Evolutionary conservation across 1,140 invertebrate genomes (phyloP), one percentile per base, ranked within the genome.

Genomic region (Harlomillsia oculata): DNA sequence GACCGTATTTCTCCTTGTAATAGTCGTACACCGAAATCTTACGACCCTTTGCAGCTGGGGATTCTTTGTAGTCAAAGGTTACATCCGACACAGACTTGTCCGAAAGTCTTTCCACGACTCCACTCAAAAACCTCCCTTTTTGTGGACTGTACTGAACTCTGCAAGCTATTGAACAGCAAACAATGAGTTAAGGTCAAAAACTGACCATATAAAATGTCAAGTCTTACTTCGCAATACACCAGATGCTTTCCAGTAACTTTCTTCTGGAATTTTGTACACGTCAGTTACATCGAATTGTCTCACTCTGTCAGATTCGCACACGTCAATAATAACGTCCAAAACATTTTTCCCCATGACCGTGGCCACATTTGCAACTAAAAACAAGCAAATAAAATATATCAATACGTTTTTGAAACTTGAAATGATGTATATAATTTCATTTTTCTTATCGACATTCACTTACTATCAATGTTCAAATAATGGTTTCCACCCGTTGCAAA

Each of bases 111-210:
- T 26, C 26, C 0, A 62, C 52, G n/a, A 44, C 39, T 0, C 55
- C 55, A 1, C 60, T 41, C 5, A 56, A 30, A 11, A 29, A 44
- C 25, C 45, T 52, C 9, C 40, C 34, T 9, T 28, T 29, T 13
- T 36, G 18, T 4, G 54, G 49, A 5, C 23, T 43, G 29, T 62
- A 62, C n/a, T 32, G 30, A 16, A 62, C 26, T 45, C 58, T 62
- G n/a, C 41, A 46, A 25, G 54, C 60, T 62, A 28, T 26, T 43
- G 50, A 43, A n/a, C 25, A 30, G 0, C n/a, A 20, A 50, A 32
- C 3, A 29, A 44, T 28, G 14, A 32, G 18, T 9, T 21, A 4
- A 36, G 23, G 23, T 1, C 3, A 29, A 13, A 23, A 32, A 43
- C 11, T 18, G 26, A 14, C 18, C 26, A 9, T 34, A 36, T 2